Base-by-base conservation (phyloP, 2,797 vertebrate species). In the Hemitrygon akajei region DNA sequence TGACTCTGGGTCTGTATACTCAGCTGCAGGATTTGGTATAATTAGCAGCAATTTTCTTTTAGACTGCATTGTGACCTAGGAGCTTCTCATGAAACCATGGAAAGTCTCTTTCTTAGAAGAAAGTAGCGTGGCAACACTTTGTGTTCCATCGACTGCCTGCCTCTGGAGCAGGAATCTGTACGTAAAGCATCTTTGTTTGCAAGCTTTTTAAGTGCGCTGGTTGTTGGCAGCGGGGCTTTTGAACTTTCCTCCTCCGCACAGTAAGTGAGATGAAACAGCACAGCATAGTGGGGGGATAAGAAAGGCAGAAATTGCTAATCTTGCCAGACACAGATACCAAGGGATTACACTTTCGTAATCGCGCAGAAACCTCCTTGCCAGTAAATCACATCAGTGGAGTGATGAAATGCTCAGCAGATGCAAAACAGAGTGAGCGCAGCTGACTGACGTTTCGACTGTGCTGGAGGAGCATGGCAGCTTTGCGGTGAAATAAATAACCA, bases 321-420 rank as follows among this genome's bases (percentile, higher is more conserved):
- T 89, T 89, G 86, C 86, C 86, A 89, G 37, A 37, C 60, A 89
- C n/a, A 69, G 86, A 89, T 89, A 89, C 86, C 86, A 89, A 66
- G 86, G 86, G 63, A 69, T 89, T 89, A 89, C n/a, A 89, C 86
- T 66, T 89, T 69, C 9, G n/a, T 89, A 89, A 89, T 69, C 86
- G 4, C 63, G 4, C n/a, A 22, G 63, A 66, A 89, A 16, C 86
- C 63, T 89, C 60, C 63, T 89, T 18, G 20, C n/a, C 86, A 69
- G n/a, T 69, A 89, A 89, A 69, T 89, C 86, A 89, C n/a, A 37
- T 37, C 86, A 37, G n/a, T 12, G 63, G n/a, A 69, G 69, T 25
- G 34, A 22, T 69, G n/a, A 69, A 66, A 22, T 37, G 86, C 20
- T 66, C 18, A 25, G 7, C 7, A 69, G 86, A n/a, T 69, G 60